phyloP scores from a whole-genome alignment of 2,113 vertebrate genomes.

The Rhagologus leucostigma region DNA sequence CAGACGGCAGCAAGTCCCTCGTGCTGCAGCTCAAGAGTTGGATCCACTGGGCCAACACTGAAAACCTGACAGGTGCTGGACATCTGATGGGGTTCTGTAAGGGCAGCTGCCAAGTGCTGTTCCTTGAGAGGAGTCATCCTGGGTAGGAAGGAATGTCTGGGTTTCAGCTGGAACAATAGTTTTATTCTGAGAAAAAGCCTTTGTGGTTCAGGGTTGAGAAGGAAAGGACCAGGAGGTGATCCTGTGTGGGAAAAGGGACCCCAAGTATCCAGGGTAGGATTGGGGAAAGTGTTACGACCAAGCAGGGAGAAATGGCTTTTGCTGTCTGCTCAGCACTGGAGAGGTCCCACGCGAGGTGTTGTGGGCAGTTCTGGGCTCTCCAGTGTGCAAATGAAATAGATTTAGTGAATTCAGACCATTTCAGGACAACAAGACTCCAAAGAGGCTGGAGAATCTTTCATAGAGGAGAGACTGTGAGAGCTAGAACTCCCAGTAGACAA shows the following conservation, averaged over 20 bases:
- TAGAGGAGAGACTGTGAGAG: no score
- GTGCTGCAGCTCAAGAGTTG: background rate
- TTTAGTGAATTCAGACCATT: background rate
- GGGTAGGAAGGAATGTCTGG: background rate
- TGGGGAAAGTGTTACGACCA: background rate
- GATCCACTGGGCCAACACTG: background rate
- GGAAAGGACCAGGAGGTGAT: background rate
- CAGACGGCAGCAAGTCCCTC: background rate
- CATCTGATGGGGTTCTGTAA: background rate
- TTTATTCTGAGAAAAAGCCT: background rate
- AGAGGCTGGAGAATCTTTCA: background rate
- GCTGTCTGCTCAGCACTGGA: background rate
- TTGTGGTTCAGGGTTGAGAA: background rate
- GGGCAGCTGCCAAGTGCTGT: background rate
- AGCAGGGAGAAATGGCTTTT: background rate
- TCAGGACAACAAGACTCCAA: no score
- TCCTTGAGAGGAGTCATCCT: background rate
- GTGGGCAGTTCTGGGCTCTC: background rate
- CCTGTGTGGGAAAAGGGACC: background rate
- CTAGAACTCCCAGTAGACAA: background rate
- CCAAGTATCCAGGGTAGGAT: background rate
- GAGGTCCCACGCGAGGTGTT: background rate
- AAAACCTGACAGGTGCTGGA: background rate
- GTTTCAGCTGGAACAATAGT: background rate
- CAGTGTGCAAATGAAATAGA: background rate